Percentiles rank a stretch among this genome's conserved stretches.
phyloP scores from a whole-genome alignment of 1,140 invertebrate genomes.

The Eriosoma lanigerum region DNA sequence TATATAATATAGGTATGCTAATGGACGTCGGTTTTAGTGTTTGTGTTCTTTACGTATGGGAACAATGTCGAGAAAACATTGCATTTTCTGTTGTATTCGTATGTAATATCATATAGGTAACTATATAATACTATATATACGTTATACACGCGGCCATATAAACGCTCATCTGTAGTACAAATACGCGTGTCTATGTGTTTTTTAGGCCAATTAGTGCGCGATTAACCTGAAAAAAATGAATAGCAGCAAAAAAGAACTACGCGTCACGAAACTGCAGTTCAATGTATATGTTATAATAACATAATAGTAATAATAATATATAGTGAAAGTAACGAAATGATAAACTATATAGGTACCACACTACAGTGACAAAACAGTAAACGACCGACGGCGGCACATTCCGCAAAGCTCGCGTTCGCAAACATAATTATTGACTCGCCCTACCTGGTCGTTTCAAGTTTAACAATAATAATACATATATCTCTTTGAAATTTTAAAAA shows the following conservation, averaged over 20 bases:
- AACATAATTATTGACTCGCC: too few species aligned
- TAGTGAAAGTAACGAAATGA: constrained; percentile 7
- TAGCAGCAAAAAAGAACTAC: not conserved
- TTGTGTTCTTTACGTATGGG: not conserved
- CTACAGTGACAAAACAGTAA: constrained; percentile 4
- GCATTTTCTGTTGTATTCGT: too few species aligned
- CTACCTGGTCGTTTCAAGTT: too few species aligned
- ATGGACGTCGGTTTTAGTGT: not conserved
- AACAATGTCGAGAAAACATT: not conserved
- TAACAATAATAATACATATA: constrained; percentile 7
- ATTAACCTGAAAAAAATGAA: constrained; percentile 18
- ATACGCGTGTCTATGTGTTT: not conserved
- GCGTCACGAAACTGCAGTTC: not conserved
- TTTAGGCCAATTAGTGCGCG: constrained; percentile 11
- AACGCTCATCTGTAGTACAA: not conserved
- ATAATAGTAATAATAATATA: constrained; percentile 4
- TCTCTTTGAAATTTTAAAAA: too few species aligned
- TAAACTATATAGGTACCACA: not conserved
- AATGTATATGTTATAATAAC: not conserved
- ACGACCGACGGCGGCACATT: not conserved
- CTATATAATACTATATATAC: too few species aligned
- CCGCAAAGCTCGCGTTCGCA: too few species aligned
- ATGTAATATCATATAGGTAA: too few species aligned
- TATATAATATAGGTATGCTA: not conserved
- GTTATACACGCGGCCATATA: too few species aligned